Evolutionary conservation across 2,113 vertebrate species (phyloP).

Genomic region (Callithrix jacchus): DNA sequence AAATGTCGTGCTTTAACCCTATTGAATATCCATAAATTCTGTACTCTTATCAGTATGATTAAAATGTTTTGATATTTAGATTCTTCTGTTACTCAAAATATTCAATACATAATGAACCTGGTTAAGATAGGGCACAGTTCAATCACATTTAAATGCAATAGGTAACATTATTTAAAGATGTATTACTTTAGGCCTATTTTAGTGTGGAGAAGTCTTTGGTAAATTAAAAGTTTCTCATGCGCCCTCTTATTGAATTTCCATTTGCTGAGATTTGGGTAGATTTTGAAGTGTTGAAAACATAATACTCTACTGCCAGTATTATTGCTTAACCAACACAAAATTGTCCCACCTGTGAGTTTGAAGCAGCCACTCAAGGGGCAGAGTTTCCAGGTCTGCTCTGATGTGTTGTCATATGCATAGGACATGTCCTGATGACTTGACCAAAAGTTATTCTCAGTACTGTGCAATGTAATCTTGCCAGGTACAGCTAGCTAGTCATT

Average conservation of each 20-base stretch:
- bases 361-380: neutral
- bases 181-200: neutral
- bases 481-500: neutral
- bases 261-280: neutral
- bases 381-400: neutral
- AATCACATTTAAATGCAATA: neutral
- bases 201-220: neutral
- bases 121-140: neutral
- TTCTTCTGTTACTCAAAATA: neutral
- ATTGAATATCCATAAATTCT: neutral
- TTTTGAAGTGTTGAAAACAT: neutral
- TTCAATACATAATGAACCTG: neutral
- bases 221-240: neutral
- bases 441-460: neutral
- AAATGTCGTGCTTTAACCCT: neutral
- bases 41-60: neutral
- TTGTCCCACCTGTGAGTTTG: neutral
- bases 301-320: neutral
- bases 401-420: rapidly evolving
- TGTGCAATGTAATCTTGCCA: neutral
- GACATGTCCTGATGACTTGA: rapidly evolving
- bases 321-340: neutral
- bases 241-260: neutral
- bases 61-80: neutral
- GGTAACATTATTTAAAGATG: neutral